Base-by-base conservation (phyloP, 1,140 invertebrate species). In the Tetramorium parvispinum region DNA sequence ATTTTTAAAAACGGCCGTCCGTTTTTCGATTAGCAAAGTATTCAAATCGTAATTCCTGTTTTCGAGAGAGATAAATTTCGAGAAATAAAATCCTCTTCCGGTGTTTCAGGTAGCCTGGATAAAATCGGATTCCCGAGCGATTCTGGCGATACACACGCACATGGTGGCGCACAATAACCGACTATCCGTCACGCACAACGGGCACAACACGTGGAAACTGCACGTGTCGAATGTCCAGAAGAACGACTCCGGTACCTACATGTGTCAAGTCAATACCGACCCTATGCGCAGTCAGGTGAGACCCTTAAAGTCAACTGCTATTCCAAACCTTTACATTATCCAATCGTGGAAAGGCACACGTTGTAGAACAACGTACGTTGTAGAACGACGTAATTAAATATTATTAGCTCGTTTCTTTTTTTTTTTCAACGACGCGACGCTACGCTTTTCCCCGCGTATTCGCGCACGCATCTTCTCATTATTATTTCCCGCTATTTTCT, bases 191-290 rank as follows among this genome's bases (percentile, higher is more conserved):
- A 98, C 97, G 63, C 98, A 98, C 95, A 98, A 98, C 95, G 98
- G 98, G 65, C 98, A 98, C 95, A 98, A 98, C 93, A 98, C 98
- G 78, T 98, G 98, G 98, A 98, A 97, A 94, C 96, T 99, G 88
- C 97, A 98, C 95, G 97, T 99, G 92, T 96, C 97, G 86, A 98
- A 98, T 93, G 98, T 99, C 43, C 98, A 98, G 94, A 97, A 97
- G 91, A 98, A 98, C 92, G 98, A 98, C 94, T 97, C 97, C 2
- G 98, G 98, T 76, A 97, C 97, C 32, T 98, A 98, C 94, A 98
- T 98, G 97, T 98, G 98, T 94, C 98, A 98, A 95, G 97, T 99
- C 89, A 98, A 98, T 94, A 98, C 98, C 4, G 98, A 98, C 92
- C 98, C 98, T 6, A 98, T 98, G 98, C 96, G 97, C 91, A 97